Evolutionary conservation across 2,113 vertebrate species (phyloP).

Genomic region (Indicator indicator): DNA sequence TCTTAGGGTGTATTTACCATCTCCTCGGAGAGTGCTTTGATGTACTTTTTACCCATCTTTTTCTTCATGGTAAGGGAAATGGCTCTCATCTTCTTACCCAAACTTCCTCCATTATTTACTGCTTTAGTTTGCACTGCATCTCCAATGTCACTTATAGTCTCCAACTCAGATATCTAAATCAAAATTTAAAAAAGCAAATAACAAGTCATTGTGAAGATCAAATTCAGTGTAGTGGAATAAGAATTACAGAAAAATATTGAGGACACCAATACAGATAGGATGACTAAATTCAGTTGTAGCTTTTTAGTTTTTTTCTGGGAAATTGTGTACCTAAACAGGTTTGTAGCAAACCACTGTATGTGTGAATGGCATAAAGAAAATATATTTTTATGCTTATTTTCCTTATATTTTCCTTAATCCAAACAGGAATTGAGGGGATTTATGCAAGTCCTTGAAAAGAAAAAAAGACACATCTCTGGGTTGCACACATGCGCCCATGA

Average conservation of each 20-base stretch:
- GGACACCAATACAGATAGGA: neutral
- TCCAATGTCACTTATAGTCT: constrained; percentile 68
- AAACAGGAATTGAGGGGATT: neutral
- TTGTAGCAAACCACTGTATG: neutral
- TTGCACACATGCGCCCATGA: neutral
- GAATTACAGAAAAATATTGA: neutral
- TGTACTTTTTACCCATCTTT: constrained; percentile 85
- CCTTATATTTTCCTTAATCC: neutral
- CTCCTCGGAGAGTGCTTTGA: constrained; percentile 82
- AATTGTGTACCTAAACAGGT: neutral
- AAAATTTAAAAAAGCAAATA: constrained; percentile 13
- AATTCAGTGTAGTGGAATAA: neutral
- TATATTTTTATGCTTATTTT: neutral
- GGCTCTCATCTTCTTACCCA: constrained; percentile 83
- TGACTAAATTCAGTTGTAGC: neutral
- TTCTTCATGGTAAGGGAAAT: constrained; percentile 87
- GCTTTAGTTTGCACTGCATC: constrained; percentile 62
- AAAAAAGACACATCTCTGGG: neutral
- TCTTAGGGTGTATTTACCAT: constrained; percentile 66
- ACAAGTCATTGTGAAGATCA: neutral
- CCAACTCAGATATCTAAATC: constrained; percentile 73
- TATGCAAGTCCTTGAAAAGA: neutral
- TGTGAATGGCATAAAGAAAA: neutral
- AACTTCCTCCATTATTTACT: constrained; percentile 58
- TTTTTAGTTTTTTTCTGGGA: neutral